Percentiles rank a stretch among this genome's conserved stretches.
Conservation (phyloP, 2,888 invertebrate genomes). For the Thecocarcelia acutangulata region DNA sequence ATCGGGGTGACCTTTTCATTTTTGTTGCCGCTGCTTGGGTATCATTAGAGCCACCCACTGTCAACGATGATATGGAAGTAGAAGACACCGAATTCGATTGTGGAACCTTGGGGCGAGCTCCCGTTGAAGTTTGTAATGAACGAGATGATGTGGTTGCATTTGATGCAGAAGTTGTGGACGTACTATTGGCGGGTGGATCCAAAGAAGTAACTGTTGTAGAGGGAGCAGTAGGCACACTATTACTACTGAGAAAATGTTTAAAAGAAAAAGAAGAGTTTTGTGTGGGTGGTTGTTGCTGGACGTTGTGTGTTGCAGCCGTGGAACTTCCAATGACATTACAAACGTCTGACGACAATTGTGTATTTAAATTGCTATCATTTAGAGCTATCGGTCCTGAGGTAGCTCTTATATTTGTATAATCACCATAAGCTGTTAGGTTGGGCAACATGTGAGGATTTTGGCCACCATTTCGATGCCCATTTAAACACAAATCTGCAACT, state of each 20-base stretch:
- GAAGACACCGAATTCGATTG: slow-evolving; percentile 78
- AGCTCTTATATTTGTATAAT: slow-evolving; percentile 76
- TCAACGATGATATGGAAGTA: slow-evolving; percentile 72
- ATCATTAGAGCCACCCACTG: slow-evolving; percentile 70
- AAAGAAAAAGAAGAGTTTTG: slow-evolving; percentile 90
- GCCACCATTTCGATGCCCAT: slow-evolving; percentile 59
- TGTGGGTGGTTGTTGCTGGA: slow-evolving; percentile 65
- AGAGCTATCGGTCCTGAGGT: slow-evolving; percentile 61
- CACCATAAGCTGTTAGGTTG: slow-evolving; percentile 69
- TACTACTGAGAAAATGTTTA: slow-evolving; percentile 90
- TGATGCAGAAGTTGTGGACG: slow-evolving; percentile 58
- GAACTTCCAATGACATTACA: slow-evolving; percentile 10
- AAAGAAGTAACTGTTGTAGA: slow-evolving; percentile 72
- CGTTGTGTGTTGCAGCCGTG: slow-evolving; percentile 39
- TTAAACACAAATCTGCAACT: slow-evolving; percentile 76
- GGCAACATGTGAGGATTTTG: slow-evolving; percentile 25
- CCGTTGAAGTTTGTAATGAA: slow-evolving; percentile 82
- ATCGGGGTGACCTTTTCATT: slow-evolving; percentile 81
- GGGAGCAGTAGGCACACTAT: slow-evolving; percentile 79
- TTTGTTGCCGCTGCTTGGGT: slow-evolving; percentile 73
- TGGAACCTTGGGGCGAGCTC: slow-evolving; percentile 89
- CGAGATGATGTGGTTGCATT: slow-evolving; percentile 52
- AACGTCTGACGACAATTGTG: slow-evolving; percentile 12
- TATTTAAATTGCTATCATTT: slow-evolving; percentile 37
- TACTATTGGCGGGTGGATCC: slow-evolving; percentile 69